phyloP scores from a whole-genome alignment of 1,140 invertebrate genomes.

The Bicyclus anynana region DNA sequence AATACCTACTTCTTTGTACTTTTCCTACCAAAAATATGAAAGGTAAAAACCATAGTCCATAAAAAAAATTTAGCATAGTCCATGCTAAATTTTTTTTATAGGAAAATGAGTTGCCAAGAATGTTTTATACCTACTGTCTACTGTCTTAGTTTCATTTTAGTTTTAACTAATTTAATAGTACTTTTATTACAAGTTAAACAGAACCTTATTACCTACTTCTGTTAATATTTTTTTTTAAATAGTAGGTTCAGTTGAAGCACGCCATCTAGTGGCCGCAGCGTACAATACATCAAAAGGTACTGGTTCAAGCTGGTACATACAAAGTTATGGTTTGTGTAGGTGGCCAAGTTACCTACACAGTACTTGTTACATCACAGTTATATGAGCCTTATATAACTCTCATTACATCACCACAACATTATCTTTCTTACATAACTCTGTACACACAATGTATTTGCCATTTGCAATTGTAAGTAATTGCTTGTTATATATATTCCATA shows the following conservation, averaged over 20 bases:
- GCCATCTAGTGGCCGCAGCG: not conserved
- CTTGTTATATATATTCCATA: not conserved
- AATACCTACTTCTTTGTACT: too few relatives aligned
- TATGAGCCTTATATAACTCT: slow-evolving; percentile 2
- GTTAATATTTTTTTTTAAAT: too few relatives aligned
- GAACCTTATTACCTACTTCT: too few relatives aligned
- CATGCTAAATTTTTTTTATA: too few relatives aligned
- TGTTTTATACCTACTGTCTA: too few relatives aligned
- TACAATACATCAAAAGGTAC: not conserved
- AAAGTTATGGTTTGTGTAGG: slow-evolving; percentile 8
- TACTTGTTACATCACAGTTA: slow-evolving; percentile 10
- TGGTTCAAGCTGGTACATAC: not conserved
- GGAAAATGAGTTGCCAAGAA: too few relatives aligned
- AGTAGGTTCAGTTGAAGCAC: not conserved
- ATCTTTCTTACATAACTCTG: slow-evolving; percentile 7
- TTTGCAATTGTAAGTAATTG: not conserved
- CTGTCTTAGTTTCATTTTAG: too few relatives aligned
- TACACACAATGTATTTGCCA: not conserved
- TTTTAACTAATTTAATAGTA: too few relatives aligned
- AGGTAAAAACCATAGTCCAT: too few relatives aligned
- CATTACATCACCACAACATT: not conserved
- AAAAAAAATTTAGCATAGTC: too few relatives aligned
- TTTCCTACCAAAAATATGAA: too few relatives aligned
- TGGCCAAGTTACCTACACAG: not conserved
- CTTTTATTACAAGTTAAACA: too few relatives aligned